Evolutionary conservation across 2,797 vertebrate genomes (phyloP).

Genomic region (Galaxias olidus): DNA sequence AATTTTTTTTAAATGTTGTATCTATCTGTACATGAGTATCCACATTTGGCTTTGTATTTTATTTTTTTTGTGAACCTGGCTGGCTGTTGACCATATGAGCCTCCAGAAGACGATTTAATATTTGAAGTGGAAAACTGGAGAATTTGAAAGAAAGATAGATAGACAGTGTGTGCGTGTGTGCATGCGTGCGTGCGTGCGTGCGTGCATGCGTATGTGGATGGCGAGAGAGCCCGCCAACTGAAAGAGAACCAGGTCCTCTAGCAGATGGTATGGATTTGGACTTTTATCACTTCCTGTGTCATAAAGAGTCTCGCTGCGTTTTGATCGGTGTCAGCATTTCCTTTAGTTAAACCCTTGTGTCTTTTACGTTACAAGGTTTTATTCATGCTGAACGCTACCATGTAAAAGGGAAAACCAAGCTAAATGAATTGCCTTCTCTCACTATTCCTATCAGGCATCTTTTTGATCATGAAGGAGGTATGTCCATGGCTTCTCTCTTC

Average conservation of each 20-base stretch:
- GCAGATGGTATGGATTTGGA: conserved; percentile 76
- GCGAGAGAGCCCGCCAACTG: conserved; percentile 20
- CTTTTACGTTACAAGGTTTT: conserved; percentile 48
- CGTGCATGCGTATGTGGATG: neutral
- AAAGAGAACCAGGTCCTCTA: conserved; percentile 55
- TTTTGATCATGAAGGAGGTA: conserved; percentile 19
- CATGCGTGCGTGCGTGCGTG: too few relatives aligned
- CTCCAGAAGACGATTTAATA: too few relatives aligned
- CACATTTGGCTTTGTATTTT: too few relatives aligned
- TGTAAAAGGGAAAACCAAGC: neutral
- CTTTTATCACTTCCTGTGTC: conserved; percentile 76
- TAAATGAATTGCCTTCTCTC: neutral
- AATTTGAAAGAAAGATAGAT: conserved; percentile 14
- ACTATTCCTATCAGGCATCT: neutral
- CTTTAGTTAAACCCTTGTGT: conserved; percentile 43
- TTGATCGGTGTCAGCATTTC: conserved; percentile 69
- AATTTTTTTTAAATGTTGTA: too few relatives aligned
- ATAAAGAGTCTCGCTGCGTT: conserved; percentile 57
- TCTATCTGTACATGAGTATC: too few relatives aligned
- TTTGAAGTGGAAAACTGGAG: too few relatives aligned
- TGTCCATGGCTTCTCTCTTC: conserved; percentile 5
- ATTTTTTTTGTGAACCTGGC: too few relatives aligned
- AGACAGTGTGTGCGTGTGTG: neutral
- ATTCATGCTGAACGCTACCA: neutral
- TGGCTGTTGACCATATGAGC: too few relatives aligned